phyloP scores from a whole-genome alignment of 2,888 invertebrate species.

The Polymixis lichenea region DNA sequence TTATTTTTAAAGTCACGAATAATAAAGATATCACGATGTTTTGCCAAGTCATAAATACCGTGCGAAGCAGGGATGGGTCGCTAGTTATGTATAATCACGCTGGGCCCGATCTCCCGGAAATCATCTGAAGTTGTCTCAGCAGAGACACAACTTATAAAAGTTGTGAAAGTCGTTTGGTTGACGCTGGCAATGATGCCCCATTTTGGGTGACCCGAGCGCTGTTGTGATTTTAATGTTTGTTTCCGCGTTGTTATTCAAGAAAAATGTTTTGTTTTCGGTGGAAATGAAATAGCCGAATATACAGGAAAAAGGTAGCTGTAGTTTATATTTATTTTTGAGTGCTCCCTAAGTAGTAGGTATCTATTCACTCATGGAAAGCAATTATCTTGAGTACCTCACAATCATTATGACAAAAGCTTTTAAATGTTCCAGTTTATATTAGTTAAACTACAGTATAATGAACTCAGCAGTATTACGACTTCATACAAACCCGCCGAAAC shows the following conservation, averaged over 20 bases:
- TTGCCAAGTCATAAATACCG: neutral
- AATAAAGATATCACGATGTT: neutral
- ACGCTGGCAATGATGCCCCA: slow-evolving; percentile 43
- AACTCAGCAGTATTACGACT: too few relatives aligned
- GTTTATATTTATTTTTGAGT: too few relatives aligned
- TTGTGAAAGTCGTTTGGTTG: slow-evolving; percentile 81
- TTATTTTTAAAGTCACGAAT: too few relatives aligned
- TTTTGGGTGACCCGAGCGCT: slow-evolving; percentile 40
- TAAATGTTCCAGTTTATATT: slow-evolving; percentile 18
- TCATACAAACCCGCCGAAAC: too few relatives aligned
- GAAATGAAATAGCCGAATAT: neutral
- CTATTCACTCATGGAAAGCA: slow-evolving; percentile 11
- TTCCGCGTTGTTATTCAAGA: slow-evolving; percentile 26
- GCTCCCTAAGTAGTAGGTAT: neutral
- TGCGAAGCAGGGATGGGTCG: neutral
- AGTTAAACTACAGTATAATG: neutral
- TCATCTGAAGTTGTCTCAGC: slow-evolving; percentile 69
- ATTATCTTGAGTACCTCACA: slow-evolving; percentile 32
- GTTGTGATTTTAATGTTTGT: slow-evolving; percentile 43
- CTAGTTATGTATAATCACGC: slow-evolving; percentile 13
- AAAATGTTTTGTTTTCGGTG: slow-evolving; percentile 9
- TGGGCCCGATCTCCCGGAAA: slow-evolving; percentile 70
- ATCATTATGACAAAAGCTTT: slow-evolving; percentile 40
- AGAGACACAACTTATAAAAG: slow-evolving; percentile 77
- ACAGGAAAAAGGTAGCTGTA: neutral